A percentile compares a stretch with the other conserved stretches of the same genome.
Conservation (phyloP, 2,888 invertebrate species). For the Caenorhabditis zanzibari region DNA sequence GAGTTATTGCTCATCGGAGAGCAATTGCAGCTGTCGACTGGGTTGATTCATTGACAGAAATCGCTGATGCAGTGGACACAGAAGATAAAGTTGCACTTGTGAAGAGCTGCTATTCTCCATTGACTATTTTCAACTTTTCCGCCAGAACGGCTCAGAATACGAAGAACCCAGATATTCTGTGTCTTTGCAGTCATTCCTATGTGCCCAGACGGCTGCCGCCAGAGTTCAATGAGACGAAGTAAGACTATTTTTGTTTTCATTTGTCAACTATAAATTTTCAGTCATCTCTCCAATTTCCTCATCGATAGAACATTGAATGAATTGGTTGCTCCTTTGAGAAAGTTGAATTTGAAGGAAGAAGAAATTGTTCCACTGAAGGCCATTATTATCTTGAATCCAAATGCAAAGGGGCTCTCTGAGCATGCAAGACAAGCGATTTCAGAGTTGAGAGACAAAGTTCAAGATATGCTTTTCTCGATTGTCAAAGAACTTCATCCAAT, state of each 20-base stretch:
- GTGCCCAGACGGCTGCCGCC: slow-evolving; percentile 81
- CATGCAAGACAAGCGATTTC: slow-evolving; percentile 77
- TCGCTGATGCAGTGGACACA: slow-evolving; percentile 79
- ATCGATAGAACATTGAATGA: slow-evolving; percentile 83
- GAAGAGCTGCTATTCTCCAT: slow-evolving; percentile 81
- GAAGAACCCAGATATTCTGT: slow-evolving; percentile 82
- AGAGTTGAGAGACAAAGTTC: slow-evolving; percentile 81
- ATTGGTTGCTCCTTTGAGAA: slow-evolving; percentile 80
- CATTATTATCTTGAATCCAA: slow-evolving; percentile 82
- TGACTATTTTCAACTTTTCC: slow-evolving; percentile 83
- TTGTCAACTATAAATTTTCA: slow-evolving; percentile 59
- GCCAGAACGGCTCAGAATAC: slow-evolving; percentile 83
- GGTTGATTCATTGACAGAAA: slow-evolving; percentile 81
- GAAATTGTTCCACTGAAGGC: slow-evolving; percentile 83
- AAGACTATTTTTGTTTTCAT: slow-evolving; percentile 32
- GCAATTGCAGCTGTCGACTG: slow-evolving; percentile 83
- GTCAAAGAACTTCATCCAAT: slow-evolving; percentile 81
- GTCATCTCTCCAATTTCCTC: slow-evolving; percentile 82
- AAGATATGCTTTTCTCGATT: slow-evolving; percentile 83
- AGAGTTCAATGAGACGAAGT: slow-evolving; percentile 83
- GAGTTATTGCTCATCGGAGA: slow-evolving; percentile 81
- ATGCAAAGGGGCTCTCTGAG: slow-evolving; percentile 81
- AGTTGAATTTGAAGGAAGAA: slow-evolving; percentile 81
- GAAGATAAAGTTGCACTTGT: slow-evolving; percentile 82
- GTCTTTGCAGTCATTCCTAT: slow-evolving; percentile 80